phyloP scores from a whole-genome alignment of 2,888 invertebrate genomes.

The Conomelus anceps region DNA sequence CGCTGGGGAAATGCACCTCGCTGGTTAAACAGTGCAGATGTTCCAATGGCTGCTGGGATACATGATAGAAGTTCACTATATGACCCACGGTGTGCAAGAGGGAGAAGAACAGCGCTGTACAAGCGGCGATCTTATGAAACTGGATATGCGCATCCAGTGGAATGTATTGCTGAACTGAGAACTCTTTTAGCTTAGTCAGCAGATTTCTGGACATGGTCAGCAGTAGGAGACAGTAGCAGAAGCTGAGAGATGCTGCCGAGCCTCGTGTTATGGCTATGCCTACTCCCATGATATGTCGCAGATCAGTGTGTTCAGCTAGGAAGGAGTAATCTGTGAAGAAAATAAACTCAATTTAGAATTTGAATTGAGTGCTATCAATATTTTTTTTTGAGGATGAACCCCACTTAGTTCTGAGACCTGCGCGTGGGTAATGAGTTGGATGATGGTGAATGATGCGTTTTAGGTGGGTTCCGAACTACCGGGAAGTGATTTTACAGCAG shows the following conservation, averaged over 20 bases:
- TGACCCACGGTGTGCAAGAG: slow-evolving; percentile 89
- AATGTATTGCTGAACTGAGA: slow-evolving; percentile 51
- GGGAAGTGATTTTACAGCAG: too few species aligned
- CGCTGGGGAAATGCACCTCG: slow-evolving; percentile 89
- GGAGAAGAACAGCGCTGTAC: slow-evolving; percentile 89
- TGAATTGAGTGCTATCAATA: too few species aligned
- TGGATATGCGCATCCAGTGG: slow-evolving; percentile 84
- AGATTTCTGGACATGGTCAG: slow-evolving; percentile 91
- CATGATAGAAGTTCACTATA: slow-evolving; percentile 95
- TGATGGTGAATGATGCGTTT: too few species aligned
- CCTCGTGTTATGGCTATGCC: slow-evolving; percentile 93
- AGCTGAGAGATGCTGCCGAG: slow-evolving; percentile 88
- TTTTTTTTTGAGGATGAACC: too few species aligned
- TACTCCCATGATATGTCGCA: slow-evolving; percentile 94
- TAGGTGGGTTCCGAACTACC: too few species aligned
- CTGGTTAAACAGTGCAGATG: slow-evolving; percentile 87
- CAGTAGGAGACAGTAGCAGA: slow-evolving; percentile 85
- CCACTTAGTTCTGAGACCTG: too few species aligned
- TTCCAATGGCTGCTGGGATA: slow-evolving; percentile 90
- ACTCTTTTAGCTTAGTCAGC: slow-evolving; percentile 77
- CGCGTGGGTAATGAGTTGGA: too few species aligned
- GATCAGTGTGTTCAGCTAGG: slow-evolving; percentile 91
- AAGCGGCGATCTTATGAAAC: slow-evolving; percentile 94
- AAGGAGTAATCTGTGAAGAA: slow-evolving; percentile 74
- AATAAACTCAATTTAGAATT: too few species aligned